These are phyloP conservation scores for Trachops cirrhosus DNA, from an alignment of 2,797 vertebrate species.

Conservation along the genomic window DNA sequence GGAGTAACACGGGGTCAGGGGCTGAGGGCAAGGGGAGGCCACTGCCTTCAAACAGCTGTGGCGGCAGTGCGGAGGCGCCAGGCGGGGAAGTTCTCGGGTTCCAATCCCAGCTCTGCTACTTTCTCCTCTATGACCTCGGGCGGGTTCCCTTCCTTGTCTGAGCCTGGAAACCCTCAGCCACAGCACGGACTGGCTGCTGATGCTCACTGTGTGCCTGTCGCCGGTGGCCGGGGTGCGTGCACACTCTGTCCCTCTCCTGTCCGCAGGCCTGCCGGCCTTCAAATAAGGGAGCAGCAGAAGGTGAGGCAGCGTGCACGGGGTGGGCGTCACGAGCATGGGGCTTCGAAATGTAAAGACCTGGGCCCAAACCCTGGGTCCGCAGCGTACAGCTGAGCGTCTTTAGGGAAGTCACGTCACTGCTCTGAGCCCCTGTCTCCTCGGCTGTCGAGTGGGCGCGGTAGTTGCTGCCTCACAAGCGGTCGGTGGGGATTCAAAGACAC, in stretches of 20 bases:
- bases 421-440: background rate
- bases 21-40: conserved; percentile 35
- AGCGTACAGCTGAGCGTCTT: background rate
- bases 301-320: background rate
- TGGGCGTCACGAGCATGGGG: background rate
- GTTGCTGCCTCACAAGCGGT: background rate
- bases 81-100: background rate
- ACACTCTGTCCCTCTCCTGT: background rate
- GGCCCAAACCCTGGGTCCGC: background rate
- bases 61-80: background rate
- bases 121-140: background rate
- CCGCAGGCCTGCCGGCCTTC: background rate
- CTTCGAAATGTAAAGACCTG: background rate
- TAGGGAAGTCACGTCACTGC: background rate
- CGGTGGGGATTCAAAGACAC: background rate
- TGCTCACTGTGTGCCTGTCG: background rate
- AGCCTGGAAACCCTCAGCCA: background rate
- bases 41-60: conserved; percentile 40
- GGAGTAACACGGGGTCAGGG: background rate
- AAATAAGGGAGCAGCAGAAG: background rate
- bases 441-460: background rate
- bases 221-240: background rate
- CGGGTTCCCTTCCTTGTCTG: background rate
- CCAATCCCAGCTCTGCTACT: background rate
- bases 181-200: rapidly evolving